Evolutionary conservation across 2,888 invertebrate species (phyloP).

Genomic region (Eupithecia tripunctaria): DNA sequence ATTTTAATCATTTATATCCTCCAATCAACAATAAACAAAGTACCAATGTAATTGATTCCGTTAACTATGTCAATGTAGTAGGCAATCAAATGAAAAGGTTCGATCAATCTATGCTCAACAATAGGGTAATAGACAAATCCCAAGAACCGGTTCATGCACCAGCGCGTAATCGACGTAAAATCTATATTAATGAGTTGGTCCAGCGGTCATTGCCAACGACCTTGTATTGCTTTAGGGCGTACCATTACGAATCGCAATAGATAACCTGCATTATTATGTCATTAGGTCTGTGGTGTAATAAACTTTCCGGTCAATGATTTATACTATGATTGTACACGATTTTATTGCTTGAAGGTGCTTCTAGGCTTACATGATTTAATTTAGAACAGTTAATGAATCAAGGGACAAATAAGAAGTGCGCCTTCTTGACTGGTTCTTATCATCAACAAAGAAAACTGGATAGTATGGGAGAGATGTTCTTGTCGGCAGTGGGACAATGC

Average conservation of each 20-base stretch:
- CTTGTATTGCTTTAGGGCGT: constrained; percentile 55
- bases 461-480: neutral
- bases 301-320: constrained; percentile 30
- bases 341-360: neutral
- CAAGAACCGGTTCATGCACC: constrained; percentile 34
- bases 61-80: neutral
- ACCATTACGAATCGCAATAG: constrained; percentile 46
- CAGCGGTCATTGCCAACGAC: constrained; percentile 61
- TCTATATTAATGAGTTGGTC: constrained; percentile 64
- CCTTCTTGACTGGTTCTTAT: neutral
- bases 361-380: neutral
- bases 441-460: neutral
- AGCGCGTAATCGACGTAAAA: constrained; percentile 56
- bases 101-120: constrained; percentile 13
- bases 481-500: neutral
- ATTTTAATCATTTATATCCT: neutral
- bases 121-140: constrained; percentile 13
- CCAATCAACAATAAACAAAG: neutral
- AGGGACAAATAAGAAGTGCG: neutral
- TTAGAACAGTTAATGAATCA: neutral
- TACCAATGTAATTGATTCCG: neutral
- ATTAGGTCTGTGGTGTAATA: constrained; percentile 34
- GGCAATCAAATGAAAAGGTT: constrained; percentile 9
- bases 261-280: constrained; percentile 42
- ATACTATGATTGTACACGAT: neutral